These are phyloP conservation scores for Hirudinaria manillensis DNA, from an alignment of 2,888 invertebrate genomes.

Conservation along the genomic window DNA sequence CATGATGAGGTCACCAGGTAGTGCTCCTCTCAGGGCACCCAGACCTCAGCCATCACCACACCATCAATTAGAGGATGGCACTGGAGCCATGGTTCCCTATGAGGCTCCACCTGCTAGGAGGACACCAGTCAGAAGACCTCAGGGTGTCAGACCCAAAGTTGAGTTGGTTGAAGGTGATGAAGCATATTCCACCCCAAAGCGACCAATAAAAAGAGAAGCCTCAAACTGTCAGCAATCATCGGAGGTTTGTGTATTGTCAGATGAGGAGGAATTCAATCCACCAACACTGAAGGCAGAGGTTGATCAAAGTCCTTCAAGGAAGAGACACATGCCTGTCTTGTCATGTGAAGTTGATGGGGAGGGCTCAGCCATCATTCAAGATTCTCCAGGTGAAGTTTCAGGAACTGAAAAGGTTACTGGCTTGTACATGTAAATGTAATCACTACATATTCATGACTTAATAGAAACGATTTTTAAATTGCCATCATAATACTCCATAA, in stretches of 20 bases:
- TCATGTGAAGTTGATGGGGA: background rate
- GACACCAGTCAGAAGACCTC: background rate
- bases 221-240: background rate
- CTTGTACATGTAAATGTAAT: no score
- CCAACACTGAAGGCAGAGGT: background rate
- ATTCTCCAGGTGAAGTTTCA: background rate
- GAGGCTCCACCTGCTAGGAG: background rate
- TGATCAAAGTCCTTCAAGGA: background rate
- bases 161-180: background rate
- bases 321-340: background rate
- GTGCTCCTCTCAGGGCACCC: background rate
- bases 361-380: background rate
- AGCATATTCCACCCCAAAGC: background rate
- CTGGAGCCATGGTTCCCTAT: background rate
- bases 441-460: no score
- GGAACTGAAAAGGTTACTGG: no score
- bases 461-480: no score
- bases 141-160: background rate
- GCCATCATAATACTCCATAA: no score
- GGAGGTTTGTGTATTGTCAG: slow-evolving; percentile 15
- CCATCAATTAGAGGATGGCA: background rate
- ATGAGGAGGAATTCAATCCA: slow-evolving; percentile 7
- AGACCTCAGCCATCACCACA: slow-evolving; percentile 7
- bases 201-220: slow-evolving; percentile 13
- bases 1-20: slow-evolving; percentile 12